These are phyloP conservation scores for Channa striata DNA, from an alignment of 2,797 vertebrate genomes.

Conservation along the genomic window DNA sequence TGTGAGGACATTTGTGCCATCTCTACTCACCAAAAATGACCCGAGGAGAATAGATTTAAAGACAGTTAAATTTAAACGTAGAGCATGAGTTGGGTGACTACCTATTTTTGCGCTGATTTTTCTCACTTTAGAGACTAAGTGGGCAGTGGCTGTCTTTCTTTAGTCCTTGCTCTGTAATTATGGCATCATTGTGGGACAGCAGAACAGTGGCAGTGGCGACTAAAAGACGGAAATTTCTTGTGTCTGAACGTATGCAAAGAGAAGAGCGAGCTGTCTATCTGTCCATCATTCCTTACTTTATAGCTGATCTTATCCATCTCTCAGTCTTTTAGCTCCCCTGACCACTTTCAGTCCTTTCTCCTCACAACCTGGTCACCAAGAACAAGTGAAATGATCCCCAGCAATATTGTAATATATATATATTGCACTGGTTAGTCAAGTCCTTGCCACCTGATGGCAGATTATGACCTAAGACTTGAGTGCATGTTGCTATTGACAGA, in stretches of 20 bases:
- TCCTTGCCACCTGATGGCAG: constrained; percentile 40
- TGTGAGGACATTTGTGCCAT: constrained; percentile 42
- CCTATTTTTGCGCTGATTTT: constrained; percentile 54
- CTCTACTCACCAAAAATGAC: constrained; percentile 37
- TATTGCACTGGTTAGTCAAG: constrained; percentile 59
- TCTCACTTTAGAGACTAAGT: constrained; percentile 54
- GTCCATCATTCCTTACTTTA: constrained; percentile 29
- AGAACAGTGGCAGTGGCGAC: constrained; percentile 47
- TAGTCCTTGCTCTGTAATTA: constrained; percentile 71
- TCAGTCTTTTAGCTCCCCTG: not conserved
- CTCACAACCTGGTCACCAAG: constrained; percentile 62
- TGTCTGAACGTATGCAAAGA: constrained; percentile 35
- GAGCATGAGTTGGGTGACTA: constrained; percentile 60
- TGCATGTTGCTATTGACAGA: constrained; percentile 25
- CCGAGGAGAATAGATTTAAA: constrained; percentile 39
- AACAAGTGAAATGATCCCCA: constrained; percentile 44
- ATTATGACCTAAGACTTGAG: constrained; percentile 33
- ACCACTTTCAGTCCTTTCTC: constrained; percentile 29
- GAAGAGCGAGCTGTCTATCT: constrained; percentile 5
- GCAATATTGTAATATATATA: constrained; percentile 62
- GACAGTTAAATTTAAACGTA: constrained; percentile 39
- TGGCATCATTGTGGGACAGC: constrained; percentile 69
- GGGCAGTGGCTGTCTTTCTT: constrained; percentile 63
- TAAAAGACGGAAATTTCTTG: constrained; percentile 55
- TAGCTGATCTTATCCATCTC: not conserved